Conservation (phyloP, 2,888 invertebrate species). For the Helleia helle region DNA sequence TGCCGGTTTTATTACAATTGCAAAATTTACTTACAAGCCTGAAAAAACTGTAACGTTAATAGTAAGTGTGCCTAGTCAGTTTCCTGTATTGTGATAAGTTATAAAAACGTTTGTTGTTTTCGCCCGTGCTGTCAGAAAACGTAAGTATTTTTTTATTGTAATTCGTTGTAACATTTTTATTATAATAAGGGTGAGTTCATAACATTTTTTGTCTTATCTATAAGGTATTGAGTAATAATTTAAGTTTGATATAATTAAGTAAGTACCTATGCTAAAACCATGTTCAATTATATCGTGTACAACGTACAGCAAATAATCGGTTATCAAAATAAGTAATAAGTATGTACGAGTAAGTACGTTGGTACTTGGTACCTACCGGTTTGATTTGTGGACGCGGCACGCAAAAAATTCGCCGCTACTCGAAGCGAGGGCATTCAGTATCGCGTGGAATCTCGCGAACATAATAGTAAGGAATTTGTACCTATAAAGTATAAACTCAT, state of each 20-base stretch:
- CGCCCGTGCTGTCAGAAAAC: slow-evolving; percentile 31
- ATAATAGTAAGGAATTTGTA: slow-evolving; percentile 45
- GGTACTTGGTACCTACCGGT: slow-evolving; percentile 46
- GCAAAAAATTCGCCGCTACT: slow-evolving; percentile 67
- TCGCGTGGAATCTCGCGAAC: slow-evolving; percentile 52
- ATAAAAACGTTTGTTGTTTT: slow-evolving; percentile 17
- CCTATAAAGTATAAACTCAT: slow-evolving; percentile 23
- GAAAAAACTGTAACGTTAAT: slow-evolving; percentile 22
- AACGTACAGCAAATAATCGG: slow-evolving; percentile 23
- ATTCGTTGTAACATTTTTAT: neutral
- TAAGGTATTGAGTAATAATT: too few species aligned
- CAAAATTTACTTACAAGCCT: slow-evolving; percentile 42
- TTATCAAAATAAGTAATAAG: slow-evolving; percentile 25
- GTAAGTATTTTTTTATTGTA: slow-evolving; percentile 37
- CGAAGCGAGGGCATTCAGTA: slow-evolving; percentile 35
- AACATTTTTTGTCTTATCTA: too few species aligned
- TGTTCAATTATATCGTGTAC: too few species aligned
- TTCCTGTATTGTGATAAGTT: slow-evolving; percentile 19
- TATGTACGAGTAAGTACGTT: slow-evolving; percentile 23
- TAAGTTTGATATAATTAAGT: too few species aligned
- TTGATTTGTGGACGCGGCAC: slow-evolving; percentile 53
- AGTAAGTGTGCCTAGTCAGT: slow-evolving; percentile 21
- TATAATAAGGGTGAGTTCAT: too few species aligned
- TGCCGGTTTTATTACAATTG: slow-evolving; percentile 57
- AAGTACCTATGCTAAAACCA: too few species aligned